Evolutionary conservation across 2,888 invertebrate genomes (phyloP).

Genomic region (Erebia ligea): DNA sequence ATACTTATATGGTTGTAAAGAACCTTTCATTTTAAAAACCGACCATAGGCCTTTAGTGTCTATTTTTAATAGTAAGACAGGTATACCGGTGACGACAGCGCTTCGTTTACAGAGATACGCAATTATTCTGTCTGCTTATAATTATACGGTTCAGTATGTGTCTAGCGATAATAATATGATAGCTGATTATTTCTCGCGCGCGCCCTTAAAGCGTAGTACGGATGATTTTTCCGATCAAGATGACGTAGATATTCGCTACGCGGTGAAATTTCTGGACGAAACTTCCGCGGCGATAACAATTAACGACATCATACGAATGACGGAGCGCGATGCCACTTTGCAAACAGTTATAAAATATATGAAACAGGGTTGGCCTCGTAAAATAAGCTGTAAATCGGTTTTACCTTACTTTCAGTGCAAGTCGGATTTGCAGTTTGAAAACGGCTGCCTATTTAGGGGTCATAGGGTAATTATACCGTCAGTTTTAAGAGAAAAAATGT

Average conservation of each 20-base stretch:
- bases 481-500: conserved; percentile 11
- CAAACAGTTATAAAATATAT: conserved; percentile 39
- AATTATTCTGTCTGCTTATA: not conserved
- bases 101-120: not conserved
- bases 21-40: conserved; percentile 31
- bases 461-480: conserved; percentile 37
- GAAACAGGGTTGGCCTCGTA: conserved; percentile 40
- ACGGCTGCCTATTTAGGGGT: conserved; percentile 26
- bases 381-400: conserved; percentile 25
- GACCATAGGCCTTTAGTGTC: not conserved
- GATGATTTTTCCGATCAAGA: not conserved
- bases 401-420: conserved; percentile 40
- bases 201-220: conserved; percentile 15
- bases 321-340: conserved; percentile 4
- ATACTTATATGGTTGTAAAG: conserved; percentile 32
- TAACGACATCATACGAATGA: not conserved
- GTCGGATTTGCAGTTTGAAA: conserved; percentile 35
- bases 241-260: not conserved
- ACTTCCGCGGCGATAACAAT: conserved; percentile 21
- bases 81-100: not conserved
- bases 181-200: conserved; percentile 39
- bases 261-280: not conserved
- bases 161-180: conserved; percentile 29
- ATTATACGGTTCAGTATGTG: conserved; percentile 10
- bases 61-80: not conserved